Evolutionary conservation across 2,888 invertebrate genomes (phyloP).

Genomic region (Zaprionus bogoriensis): DNA sequence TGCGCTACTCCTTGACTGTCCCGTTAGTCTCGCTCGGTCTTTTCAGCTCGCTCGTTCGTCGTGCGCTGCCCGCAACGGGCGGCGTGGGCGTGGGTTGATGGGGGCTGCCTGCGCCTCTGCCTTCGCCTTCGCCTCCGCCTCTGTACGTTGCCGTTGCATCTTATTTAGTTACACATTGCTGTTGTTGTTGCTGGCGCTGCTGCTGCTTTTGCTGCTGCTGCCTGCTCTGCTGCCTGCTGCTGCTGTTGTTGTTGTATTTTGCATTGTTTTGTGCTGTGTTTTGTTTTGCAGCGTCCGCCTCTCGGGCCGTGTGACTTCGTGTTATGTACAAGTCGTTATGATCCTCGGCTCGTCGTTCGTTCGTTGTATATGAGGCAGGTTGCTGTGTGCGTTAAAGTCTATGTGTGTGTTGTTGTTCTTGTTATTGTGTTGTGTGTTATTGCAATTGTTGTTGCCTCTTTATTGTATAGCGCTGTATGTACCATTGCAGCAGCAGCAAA

Average conservation of each 20-base stretch:
- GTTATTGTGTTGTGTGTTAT: slow-evolving; percentile 65
- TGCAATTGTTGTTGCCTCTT: slow-evolving; percentile 43
- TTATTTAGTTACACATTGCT: slow-evolving; percentile 74
- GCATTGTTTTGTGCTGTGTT: slow-evolving; percentile 80
- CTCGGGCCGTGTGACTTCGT: slow-evolving; percentile 65
- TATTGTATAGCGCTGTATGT: slow-evolving; percentile 19
- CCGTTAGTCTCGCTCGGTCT: slow-evolving; percentile 74
- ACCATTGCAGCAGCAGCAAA: neutral
- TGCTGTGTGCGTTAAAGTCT: slow-evolving; percentile 35
- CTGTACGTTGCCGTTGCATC: slow-evolving; percentile 56
- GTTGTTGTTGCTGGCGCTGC: slow-evolving; percentile 36
- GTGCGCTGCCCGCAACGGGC: slow-evolving; percentile 56
- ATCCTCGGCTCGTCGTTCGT: slow-evolving; percentile 72
- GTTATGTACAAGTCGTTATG: slow-evolving; percentile 69
- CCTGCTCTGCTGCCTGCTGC: slow-evolving; percentile 35
- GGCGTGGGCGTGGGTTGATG: slow-evolving; percentile 38
- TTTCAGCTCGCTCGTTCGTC: slow-evolving; percentile 77
- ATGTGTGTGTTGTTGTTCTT: slow-evolving; percentile 51
- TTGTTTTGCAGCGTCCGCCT: slow-evolving; percentile 70
- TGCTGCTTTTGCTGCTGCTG: slow-evolving; percentile 18
- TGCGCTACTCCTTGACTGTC: slow-evolving; percentile 62
- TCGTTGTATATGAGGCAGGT: slow-evolving; percentile 53
- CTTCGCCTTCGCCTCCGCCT: neutral
- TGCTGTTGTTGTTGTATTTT: slow-evolving; percentile 71
- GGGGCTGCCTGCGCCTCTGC: neutral